Base-by-base conservation (phyloP, 2,113 vertebrate genomes). In the Chaetodon trifascialis region DNA sequence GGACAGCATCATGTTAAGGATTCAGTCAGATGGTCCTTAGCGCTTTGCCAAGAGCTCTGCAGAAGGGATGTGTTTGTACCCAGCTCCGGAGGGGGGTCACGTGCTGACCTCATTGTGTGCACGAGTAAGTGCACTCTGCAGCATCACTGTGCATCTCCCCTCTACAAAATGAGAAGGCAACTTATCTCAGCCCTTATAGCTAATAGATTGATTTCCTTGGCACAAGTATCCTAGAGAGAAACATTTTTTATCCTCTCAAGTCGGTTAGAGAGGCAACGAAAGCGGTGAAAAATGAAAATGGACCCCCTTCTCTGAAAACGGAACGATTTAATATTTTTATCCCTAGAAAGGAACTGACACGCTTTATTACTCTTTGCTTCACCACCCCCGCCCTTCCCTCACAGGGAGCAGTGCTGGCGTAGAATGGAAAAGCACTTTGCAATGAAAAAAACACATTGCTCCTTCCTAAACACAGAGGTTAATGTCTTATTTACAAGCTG, bases 51-150 rank as follows among this genome's bases (percentile, higher is more conserved):
- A 47, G 65, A 93, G 93, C 89, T 64, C 83, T 82, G 89, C 91
- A 94, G 90, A 85, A 88, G 86, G 89, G 91, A 85, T 86, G 90
- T 73, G 84, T 92, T 90, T 91, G 89, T 88, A 72, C 83, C 79
- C 78, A 70, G 83, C 44, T 72, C 87, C 74, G 87, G 58, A 80
- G 86, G 87, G 74, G 88, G 93, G 94, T 94, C 94, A 95, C 94
- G 95, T 95, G 95, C 91, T 94, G 94, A 95, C 94, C 95, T 94
- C 94, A 91, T 95, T 95, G 94, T 92, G 91, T 83, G 91, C 94
- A 95, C 85, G 91, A 92, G 94, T 92, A 92, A 93, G 88, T 91
- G 81, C 87, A 84, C 87, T 84, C 78, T 69, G 80, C 81, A 70
- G 85, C 74, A 75, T 82, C 86, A 67, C n/a, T 40, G 86, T 44